Percentiles rank a stretch among this genome's conserved stretches.
phyloP scores from a whole-genome alignment of 2,113 vertebrate genomes.

The Mystacornis crossleyi region DNA sequence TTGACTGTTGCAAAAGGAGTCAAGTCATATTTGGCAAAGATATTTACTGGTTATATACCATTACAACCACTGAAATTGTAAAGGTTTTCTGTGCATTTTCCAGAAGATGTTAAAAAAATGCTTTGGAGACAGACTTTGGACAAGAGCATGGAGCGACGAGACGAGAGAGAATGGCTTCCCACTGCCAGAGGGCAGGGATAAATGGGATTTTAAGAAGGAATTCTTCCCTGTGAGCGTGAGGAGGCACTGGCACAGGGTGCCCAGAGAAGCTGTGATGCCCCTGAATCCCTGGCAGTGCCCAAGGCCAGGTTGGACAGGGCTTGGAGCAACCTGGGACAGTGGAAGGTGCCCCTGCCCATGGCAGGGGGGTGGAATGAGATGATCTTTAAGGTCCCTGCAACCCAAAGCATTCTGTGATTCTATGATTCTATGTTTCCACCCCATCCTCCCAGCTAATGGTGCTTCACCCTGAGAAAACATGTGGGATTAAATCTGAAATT shows the following conservation, averaged over 20 bases:
- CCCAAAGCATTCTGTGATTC: neutral
- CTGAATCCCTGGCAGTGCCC: neutral
- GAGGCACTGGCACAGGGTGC: neutral
- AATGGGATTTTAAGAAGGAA: neutral
- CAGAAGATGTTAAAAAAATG: neutral
- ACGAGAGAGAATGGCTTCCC: neutral
- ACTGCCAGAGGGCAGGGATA: rapidly evolving
- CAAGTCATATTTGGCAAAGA: neutral
- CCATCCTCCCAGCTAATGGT: neutral
- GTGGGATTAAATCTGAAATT: neutral
- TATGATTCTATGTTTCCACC: rapidly evolving
- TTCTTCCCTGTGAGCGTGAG: rapidly evolving
- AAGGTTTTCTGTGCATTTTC: neutral
- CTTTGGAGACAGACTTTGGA: neutral
- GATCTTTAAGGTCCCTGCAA: neutral
- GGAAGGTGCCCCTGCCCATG: neutral
- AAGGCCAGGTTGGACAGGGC: rapidly evolving
- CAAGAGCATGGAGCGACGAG: neutral
- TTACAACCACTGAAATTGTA: neutral
- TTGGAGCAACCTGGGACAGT: rapidly evolving
- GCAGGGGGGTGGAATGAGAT: rapidly evolving
- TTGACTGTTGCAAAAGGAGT: neutral
- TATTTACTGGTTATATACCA: neutral
- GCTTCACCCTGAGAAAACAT: neutral
- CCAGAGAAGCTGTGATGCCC: neutral